Conservation (phyloP, 2,888 invertebrate genomes). For the Pharmacophagus antenor region DNA sequence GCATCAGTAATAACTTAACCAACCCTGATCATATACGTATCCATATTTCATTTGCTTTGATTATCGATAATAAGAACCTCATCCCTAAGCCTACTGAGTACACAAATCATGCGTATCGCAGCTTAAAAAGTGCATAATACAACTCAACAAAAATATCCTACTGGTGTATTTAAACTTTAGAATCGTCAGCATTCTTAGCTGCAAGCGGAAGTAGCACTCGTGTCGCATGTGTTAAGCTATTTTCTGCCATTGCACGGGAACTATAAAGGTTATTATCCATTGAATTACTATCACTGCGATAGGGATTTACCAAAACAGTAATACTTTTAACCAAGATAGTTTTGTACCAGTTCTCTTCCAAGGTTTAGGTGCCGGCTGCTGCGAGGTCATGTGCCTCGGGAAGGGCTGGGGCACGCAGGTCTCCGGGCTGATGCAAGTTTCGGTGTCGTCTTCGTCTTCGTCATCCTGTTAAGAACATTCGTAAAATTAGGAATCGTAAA, state of each 20-base stretch:
- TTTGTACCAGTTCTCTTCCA: conserved; percentile 75
- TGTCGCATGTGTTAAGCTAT: conserved; percentile 25
- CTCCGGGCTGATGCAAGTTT: conserved; percentile 67
- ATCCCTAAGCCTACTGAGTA: not conserved
- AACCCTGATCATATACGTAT: too few species aligned
- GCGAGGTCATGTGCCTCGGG: conserved; percentile 66
- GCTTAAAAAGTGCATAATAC: conserved; percentile 4
- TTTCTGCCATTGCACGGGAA: conserved; percentile 12
- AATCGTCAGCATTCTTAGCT: conserved; percentile 23
- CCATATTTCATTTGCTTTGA: too few species aligned
- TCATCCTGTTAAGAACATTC: conserved; percentile 57
- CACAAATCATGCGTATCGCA: not conserved
- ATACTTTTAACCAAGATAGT: conserved; percentile 31
- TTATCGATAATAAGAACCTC: too few species aligned
- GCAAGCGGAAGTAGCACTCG: conserved; percentile 25
- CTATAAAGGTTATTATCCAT: conserved; percentile 19
- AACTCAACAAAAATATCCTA: conserved; percentile 4
- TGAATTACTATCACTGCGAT: not conserved
- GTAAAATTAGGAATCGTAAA: not conserved
- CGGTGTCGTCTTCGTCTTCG: conserved; percentile 75
- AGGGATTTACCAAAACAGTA: conserved; percentile 5
- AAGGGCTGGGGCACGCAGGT: conserved; percentile 71
- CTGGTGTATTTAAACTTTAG: not conserved
- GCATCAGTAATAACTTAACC: too few species aligned
- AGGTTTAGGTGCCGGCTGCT: conserved; percentile 67